Percentiles rank a stretch among this genome's conserved stretches.
Conservation (phyloP, 2,113 vertebrate species). For the Arvicanthis niloticus region DNA sequence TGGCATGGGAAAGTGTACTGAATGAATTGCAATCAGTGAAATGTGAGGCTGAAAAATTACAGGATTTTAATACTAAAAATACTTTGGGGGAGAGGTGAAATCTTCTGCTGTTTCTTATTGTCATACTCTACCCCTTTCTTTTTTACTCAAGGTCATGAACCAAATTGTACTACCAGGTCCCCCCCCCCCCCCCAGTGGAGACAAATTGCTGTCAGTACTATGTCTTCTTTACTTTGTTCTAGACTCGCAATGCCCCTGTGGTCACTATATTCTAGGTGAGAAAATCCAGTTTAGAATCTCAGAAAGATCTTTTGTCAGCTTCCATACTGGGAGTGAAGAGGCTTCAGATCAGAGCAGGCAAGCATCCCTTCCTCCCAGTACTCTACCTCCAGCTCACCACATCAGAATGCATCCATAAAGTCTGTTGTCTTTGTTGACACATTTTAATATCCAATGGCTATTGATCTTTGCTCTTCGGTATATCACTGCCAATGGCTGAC, state of each 20-base stretch:
- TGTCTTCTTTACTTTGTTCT: neutral
- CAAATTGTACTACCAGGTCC: rapidly evolving
- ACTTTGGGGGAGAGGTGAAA: neutral
- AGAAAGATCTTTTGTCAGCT: neutral
- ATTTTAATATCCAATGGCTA: neutral
- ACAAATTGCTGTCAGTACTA: neutral
- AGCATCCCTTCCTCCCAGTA: rapidly evolving
- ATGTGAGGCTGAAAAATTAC: neutral
- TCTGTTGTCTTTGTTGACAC: neutral
- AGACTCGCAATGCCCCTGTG: neutral
- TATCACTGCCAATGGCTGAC: neutral
- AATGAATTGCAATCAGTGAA: neutral
- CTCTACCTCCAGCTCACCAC: neutral
- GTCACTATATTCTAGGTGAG: neutral
- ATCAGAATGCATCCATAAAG: neutral
- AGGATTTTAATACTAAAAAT: neutral
- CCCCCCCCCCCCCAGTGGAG: neutral
- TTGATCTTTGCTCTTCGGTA: neutral
- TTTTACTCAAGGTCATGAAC: neutral
- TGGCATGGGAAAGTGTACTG: neutral
- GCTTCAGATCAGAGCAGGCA: rapidly evolving
- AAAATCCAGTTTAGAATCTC: neutral
- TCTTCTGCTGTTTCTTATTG: neutral
- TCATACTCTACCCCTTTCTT: neutral
- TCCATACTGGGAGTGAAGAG: neutral